Evolutionary conservation across 2,797 vertebrate species (phyloP), one percentile per base, ranked within the genome.

Genomic region (Microchirus variegatus): DNA sequence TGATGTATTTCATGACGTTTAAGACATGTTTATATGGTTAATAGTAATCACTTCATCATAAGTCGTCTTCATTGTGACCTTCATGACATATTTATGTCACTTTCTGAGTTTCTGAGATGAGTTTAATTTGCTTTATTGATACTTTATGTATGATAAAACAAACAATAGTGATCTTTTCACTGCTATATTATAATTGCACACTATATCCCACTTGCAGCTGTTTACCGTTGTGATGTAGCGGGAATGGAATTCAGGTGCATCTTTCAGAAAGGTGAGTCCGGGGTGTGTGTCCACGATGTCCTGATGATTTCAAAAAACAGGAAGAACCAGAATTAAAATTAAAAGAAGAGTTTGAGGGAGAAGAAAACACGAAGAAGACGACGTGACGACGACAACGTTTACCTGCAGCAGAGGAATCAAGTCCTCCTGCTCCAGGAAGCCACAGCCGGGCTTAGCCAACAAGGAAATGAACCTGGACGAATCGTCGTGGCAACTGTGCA

Each of bases 241-340:
- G 61, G 98, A 98, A 90, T 99, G 98, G 87, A 99, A 99, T 90
- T 99, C 98, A 0, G 98, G 98, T 53, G 97, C 97, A 61, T 99
- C 98, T 90, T 99, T 99, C 73, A 99, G 89, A 93, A 99, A 99
- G 1, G 96, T 98, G 83, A 99, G 93, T 12, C 98, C 98, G 65
- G 97, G 95, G 70, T 99, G 98, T 0, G 96, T 98, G 83, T 99
- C 97, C 71, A 99, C 97, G 12, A 99, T 94, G 89, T 99, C 97
- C 98, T 99, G 62, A 45, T n/a, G n/a, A n/a, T n/a, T n/a, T n/a
- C n/a, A n/a, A 22, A 1, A 62, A 49, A 71, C 10, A 48, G 13
- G 8, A 58, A 55, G 11, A 16, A 5, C 9, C 13, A 10, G 8
- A n/a, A 35, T 3, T 9, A 15, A 51, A 11, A n/a, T n/a, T n/a